Evolutionary conservation across 2,113 vertebrate genomes (phyloP).

Genomic region (Puma concolor): DNA sequence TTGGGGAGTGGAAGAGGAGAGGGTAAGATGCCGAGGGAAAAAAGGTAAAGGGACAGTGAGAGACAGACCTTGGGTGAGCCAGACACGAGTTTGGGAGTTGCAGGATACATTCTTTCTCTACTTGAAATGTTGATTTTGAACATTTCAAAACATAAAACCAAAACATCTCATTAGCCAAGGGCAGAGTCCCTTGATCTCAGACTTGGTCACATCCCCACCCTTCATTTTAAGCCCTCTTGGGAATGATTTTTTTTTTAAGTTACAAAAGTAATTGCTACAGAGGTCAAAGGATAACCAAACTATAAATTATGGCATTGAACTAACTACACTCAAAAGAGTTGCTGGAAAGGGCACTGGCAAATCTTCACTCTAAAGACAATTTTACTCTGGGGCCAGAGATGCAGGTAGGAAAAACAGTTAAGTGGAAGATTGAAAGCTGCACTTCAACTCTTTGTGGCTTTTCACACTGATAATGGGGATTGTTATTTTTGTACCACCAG

Average conservation of each 20-base stretch:
- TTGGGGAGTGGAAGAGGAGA: background rate
- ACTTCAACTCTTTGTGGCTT: background rate
- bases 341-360: background rate
- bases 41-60: background rate
- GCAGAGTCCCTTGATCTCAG: constrained; percentile 70
- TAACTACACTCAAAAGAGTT: constrained; percentile 34
- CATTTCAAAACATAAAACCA: constrained; percentile 74
- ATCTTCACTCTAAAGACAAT: background rate
- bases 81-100: background rate
- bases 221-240: constrained; percentile 68
- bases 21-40: background rate
- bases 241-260: constrained; percentile 59
- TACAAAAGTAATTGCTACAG: constrained; percentile 69
- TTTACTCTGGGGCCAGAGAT: background rate
- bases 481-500: background rate
- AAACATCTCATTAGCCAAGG: constrained; percentile 77
- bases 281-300: constrained; percentile 71
- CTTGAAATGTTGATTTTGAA: constrained; percentile 70
- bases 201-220: constrained; percentile 63
- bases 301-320: constrained; percentile 67
- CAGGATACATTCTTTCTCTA: constrained; percentile 10
- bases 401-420: background rate
- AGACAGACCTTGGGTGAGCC: background rate
- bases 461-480: background rate
- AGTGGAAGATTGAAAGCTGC: background rate